Evolutionary conservation across 2,888 invertebrate species (phyloP), one percentile per base, ranked within the genome.

Genomic region (Pseudococcus viburni): DNA sequence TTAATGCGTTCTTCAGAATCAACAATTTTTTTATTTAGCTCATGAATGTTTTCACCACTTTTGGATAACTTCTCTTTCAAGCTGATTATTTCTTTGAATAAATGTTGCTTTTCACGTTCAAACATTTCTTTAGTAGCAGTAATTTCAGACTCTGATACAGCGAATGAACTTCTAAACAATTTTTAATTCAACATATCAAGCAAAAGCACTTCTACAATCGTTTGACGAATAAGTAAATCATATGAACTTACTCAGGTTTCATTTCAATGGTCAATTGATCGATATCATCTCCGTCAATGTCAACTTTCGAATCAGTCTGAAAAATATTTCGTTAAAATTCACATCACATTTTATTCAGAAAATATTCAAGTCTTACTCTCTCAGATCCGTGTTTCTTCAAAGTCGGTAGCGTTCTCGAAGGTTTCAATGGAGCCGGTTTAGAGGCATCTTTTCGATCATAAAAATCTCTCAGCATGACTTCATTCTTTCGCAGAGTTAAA

Each of bases 71-170:
- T 88, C 11, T 85, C 85, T 51, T 88, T 85, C 46, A 88, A 48
- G 11, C n/a, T 77, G 22, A 85, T 68, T 33, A 88, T 88, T 55
- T 88, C 88, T 68, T 85, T 85, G 26, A 85, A 51, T 51, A 88
- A 68, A 68, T 85, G 68, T 7, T 88, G 85, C 39, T 88, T 88
- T 73, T 88, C 88, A 59, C 48, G 84, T 88, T 88, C 88, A 39
- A 85, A 88, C 77, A 88, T 88, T 51, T 85, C 88, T 88, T 73
- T 64, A 77, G 46, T 83, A 2, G 88, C 88, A 0, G 46, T 80
- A 7, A 88, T 88, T 80, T 88, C 88, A 9, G 88, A 80, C 59
- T 59, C 77, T 8, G 88, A 83, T 19, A 88, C 80, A 4, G 55
- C 51, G n/a, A 55, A 88, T 12, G 88, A 80, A 15, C 33, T 83